Evolutionary conservation across 2,797 vertebrate species (phyloP), one percentile per base, ranked within the genome.

Genomic region (Pristis pectinata): DNA sequence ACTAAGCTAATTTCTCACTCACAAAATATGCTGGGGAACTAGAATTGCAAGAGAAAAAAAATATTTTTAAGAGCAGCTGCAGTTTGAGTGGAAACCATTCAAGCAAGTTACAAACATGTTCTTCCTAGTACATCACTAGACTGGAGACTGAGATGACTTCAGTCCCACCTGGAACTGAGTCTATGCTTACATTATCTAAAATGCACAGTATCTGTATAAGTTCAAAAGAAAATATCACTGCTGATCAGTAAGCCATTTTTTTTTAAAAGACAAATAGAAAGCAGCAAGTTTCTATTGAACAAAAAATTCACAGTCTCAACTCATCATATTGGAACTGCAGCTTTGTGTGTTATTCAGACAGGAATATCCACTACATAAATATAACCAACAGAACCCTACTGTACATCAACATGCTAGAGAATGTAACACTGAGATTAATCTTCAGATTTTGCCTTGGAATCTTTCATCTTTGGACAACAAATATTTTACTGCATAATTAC

Each of bases 401-500:
- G 80, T 49, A 83, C 2, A 83, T 83, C 44, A 83, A 83, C 80
- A 83, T 83, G 49, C 44, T 30, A 49, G 59, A 64, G 34, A 91
- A 59, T 91, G 6, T 64, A 91, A 61, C 27, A 30, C 59, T 59
- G 56, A 27, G 44, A 30, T 83, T 53, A 83, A 83, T 27, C 80
- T 91, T 91, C 56, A 91, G 56, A 91, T 91, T 61, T 91, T 91
- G 61, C 19, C 59, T 41, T 67, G 34, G 56, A 64, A 37, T 91
- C 87, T 91, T 91, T 91, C 56, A 59, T 91, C 87, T 91, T 91
- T 61, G 34, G 7, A 27, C 34, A 19, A 34, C 59, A 91, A 91
- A 15, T 64, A 91, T 91, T 91, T 64, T 24, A 59, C 30, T 61
- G 56, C 87, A 91, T 61, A 24, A 91, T 53, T 59, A 91, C 56